Evolutionary conservation across 2,113 vertebrate species (phyloP).

Genomic region (Solea senegalensis): DNA sequence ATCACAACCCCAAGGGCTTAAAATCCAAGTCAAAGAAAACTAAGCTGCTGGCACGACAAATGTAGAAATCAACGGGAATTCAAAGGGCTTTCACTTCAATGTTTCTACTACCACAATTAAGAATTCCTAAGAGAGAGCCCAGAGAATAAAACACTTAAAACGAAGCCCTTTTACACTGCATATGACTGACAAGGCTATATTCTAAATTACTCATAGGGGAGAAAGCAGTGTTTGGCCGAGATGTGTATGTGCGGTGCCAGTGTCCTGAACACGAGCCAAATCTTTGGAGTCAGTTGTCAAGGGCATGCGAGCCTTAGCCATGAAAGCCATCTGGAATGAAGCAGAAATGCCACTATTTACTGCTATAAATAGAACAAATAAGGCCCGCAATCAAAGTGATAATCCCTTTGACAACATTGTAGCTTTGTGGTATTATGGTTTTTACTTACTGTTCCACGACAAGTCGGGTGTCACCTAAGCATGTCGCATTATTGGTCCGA

Average conservation of each 20-base stretch:
- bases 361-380: conserved; percentile 73
- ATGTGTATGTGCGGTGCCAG: conserved; percentile 44
- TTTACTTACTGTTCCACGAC: conserved; percentile 34
- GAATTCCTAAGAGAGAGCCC: conserved; percentile 58
- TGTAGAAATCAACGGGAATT: conserved; percentile 53
- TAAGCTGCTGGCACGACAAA: conserved; percentile 41
- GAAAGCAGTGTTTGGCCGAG: conserved; percentile 31
- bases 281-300: conserved; percentile 68
- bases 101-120: conserved; percentile 49
- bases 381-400: conserved; percentile 50
- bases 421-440: conserved; percentile 39
- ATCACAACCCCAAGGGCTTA: conserved; percentile 46
- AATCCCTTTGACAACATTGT: conserved; percentile 60
- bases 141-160: conserved; percentile 61
- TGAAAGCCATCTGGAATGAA: conserved; percentile 72
- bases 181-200: conserved; percentile 63
- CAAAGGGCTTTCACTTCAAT: conserved; percentile 48
- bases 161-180: conserved; percentile 21
- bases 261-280: conserved; percentile 50
- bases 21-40: conserved; percentile 60
- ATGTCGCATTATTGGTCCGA: conserved; percentile 21
- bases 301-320: conserved; percentile 54
- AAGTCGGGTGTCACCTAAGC: conserved; percentile 2
- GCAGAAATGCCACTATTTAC: conserved; percentile 66
- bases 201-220: conserved; percentile 65